A percentile compares a stretch with the other conserved stretches of the same genome.
Evolutionary conservation across 2,888 invertebrate species (phyloP).

Genomic region (Chloromyia formosa): DNA sequence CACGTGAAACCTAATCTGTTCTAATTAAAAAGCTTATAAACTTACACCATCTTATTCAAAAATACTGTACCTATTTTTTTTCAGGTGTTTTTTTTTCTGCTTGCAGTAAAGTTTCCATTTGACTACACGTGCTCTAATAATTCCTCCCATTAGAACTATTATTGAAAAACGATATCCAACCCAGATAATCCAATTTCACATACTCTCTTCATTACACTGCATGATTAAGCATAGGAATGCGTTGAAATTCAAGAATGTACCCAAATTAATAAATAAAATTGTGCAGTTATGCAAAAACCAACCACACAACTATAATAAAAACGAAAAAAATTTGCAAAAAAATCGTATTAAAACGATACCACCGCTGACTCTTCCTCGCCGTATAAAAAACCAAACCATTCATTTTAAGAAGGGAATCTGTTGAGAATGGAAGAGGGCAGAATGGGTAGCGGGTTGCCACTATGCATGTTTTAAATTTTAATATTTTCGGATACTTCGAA

Average conservation of each 20-base stretch:
- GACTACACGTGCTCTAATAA: background rate
- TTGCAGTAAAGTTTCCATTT: background rate
- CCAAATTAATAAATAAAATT: slow-evolving; percentile 37
- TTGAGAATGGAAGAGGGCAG: no score
- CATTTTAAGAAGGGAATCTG: background rate
- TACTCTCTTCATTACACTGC: slow-evolving; percentile 12
- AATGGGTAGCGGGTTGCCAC: no score
- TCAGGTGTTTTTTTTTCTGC: background rate
- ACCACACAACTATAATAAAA: background rate
- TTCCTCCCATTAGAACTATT: background rate
- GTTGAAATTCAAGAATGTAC: slow-evolving; percentile 15
- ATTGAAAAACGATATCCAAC: background rate
- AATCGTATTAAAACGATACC: no score
- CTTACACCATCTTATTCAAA: no score
- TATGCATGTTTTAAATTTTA: no score
- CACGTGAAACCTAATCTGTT: no score
- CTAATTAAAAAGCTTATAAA: no score
- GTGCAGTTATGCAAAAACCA: background rate
- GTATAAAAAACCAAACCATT: slow-evolving; percentile 14
- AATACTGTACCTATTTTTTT: no score
- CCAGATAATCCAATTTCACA: slow-evolving; percentile 3
- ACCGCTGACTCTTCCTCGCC: no score
- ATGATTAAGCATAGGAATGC: slow-evolving; percentile 34
- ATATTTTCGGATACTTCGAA: no score
- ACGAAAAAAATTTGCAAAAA: background rate